Base-by-base conservation (phyloP, 2,888 invertebrate genomes). In the Pyrrhia umbra region DNA sequence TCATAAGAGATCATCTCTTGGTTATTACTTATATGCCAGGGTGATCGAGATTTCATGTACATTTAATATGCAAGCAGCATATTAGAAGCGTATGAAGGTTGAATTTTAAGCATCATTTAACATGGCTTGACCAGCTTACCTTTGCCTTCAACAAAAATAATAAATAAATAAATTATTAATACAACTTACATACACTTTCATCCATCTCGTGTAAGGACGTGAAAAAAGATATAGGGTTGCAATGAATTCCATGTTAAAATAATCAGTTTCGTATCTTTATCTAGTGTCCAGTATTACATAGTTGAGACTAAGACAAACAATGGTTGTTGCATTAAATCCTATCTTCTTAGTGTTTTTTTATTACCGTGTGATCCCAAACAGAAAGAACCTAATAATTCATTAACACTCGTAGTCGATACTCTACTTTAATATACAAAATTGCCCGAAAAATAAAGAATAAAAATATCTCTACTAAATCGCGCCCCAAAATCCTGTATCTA, bases 11-110 rank as follows among this genome's bases (percentile, higher is more conserved):
- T 61, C 57, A 74, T 65, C 63, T 71, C 51, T 8, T 30, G 40
- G 54, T 55, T 71, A 46, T 58, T 60, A 62, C 43, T 51, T 55
- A 23, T 55, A 23, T 43, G 46, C 20, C 49, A 47, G 61, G 52
- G 61, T 61, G 60, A 77, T 65, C 49, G 34, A 47, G 55, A 74
- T 60, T 68, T 68, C 58, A 75, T 64, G 50, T 37, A 25, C 37
- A 20, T 64, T 76, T 68, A 67, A 63, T 71, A 62, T 60, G 45
- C 43, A 65, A 67, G 46, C 49, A 37, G 50, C 13, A 61, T 56
- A 46, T 47, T 46, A 5, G 37, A 47, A 56, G 34, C 15, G 49
- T 16, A 49, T 64, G 45, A 59, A 40, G 42, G 55, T 69, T 47
- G 57, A 61, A 65, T 69, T 25, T 50, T 51, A 51, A 60, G 46